phyloP scores from a whole-genome alignment of 2,113 vertebrate genomes.

The Anolis carolinensis region DNA sequence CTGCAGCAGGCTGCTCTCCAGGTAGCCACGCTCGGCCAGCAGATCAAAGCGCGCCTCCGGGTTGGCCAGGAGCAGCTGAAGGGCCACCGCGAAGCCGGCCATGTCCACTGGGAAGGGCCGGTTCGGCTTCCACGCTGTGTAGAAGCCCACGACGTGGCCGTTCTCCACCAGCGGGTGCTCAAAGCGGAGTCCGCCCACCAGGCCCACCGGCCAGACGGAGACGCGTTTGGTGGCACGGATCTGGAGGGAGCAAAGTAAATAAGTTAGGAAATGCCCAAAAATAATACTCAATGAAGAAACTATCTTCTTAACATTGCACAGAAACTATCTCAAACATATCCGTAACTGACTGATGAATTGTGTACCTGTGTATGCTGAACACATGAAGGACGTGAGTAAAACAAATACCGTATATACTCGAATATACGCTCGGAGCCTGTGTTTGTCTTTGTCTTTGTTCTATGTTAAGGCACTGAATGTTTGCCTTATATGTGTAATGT shows the following conservation, averaged over 20 bases:
- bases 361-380: no score
- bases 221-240: conserved; percentile 87
- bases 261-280: neutral
- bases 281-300: no score
- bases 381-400: no score
- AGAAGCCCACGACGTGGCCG: conserved; percentile 88
- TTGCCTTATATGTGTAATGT: no score
- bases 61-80: conserved; percentile 81
- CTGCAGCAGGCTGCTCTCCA: conserved; percentile 90
- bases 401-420: no score
- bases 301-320: no score
- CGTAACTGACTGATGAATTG: no score
- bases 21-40: conserved; percentile 85
- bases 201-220: conserved; percentile 90
- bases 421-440: no score
- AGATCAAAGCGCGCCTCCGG: conserved; percentile 83
- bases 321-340: no score
- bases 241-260: conserved; percentile 59
- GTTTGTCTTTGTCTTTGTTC: no score
- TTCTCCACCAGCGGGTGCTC: conserved; percentile 87
- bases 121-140: conserved; percentile 89
- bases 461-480: no score
- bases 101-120: conserved; percentile 92
- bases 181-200: conserved; percentile 89
- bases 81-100: conserved; percentile 88